Base-by-base conservation (phyloP, 2,888 invertebrate genomes). In the Phytoseiulus persimilis region DNA sequence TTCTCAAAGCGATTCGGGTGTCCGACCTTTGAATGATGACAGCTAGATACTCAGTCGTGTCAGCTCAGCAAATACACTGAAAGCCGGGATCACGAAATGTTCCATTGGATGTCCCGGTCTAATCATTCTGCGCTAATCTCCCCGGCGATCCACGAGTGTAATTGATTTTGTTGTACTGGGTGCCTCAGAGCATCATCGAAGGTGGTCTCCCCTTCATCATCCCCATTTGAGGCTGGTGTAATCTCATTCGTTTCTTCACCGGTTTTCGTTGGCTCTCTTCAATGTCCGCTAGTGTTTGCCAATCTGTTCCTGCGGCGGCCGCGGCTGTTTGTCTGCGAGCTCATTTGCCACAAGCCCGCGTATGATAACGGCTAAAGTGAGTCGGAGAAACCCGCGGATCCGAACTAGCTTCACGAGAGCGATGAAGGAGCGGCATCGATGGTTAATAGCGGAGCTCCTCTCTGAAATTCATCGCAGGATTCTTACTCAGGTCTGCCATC, bases 161-260 rank as follows among this genome's bases (percentile, higher is more conserved):
- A 65, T 65, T 65, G 65, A 65, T 65, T 65, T 65, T 65, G 65
- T 65, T 65, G 65, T 65, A 65, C 65, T 65, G 65, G 65, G 65
- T 65, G 65, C 65, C 65, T 65, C 65, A 65, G 18, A 65, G 65
- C 65, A 65, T 65, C 65, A 18, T 65, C 65, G 1, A 65, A 14
- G 65, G 65, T 65, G 65, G 65, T 65, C 65, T 65, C 65, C 65
- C 65, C 65, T 65, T 3, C 65, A 23, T 28, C 28, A 28, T 65
- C 1, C 28, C 2, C 28, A 28, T 65, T 39, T 39, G 9, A 39
- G 39, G 65, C 28, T 65, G 65, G 65, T 65, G 65, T 65, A 65
- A 65, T 65, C 65, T 65, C 65, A 65, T 65, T 65, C 65, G 14
- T 23, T 65, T 65, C 18, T 65, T 65, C 28, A 23, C 18, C 28